A percentile compares a stretch with the other conserved stretches of the same genome.
Evolutionary conservation across 2,888 invertebrate species (phyloP).

Genomic region (Bellardia pandia): DNA sequence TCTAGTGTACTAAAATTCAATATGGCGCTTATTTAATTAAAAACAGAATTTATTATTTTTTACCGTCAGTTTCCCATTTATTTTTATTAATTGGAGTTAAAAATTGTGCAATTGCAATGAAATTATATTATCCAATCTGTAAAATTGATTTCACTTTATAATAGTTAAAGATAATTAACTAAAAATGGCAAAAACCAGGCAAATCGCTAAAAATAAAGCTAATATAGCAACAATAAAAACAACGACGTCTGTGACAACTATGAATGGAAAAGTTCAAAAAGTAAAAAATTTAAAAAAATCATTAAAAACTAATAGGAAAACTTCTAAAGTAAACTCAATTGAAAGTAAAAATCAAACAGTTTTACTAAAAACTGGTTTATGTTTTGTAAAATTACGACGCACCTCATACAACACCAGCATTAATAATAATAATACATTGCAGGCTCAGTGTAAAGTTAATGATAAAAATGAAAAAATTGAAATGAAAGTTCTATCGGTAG

Average conservation of each 20-base stretch:
- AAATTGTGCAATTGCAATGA: background rate
- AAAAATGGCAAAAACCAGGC: slow-evolving; percentile 26
- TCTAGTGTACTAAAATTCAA: slow-evolving; percentile 38
- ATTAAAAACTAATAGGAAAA: background rate
- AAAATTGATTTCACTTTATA: background rate
- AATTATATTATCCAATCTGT: background rate
- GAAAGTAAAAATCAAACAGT: background rate
- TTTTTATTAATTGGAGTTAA: background rate
- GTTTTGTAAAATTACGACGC: slow-evolving; percentile 42
- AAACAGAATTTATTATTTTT: slow-evolving; percentile 18
- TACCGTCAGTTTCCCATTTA: background rate
- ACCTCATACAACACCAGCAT: background rate
- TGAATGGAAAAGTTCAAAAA: slow-evolving; percentile 37
- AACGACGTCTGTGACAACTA: background rate
- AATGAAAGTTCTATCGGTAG: background rate
- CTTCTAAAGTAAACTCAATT: background rate
- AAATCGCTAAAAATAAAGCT: background rate
- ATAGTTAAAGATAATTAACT: background rate
- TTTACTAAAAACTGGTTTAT: slow-evolving; percentile 21
- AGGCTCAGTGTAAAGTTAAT: slow-evolving; percentile 53
- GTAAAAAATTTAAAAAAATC: background rate
- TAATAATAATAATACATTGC: slow-evolving; percentile 38
- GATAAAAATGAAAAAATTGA: too few species aligned
- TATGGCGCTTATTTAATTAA: slow-evolving; percentile 66
- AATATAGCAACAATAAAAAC: background rate